Evolutionary conservation across 2,113 vertebrate species (phyloP), one percentile per base, ranked within the genome.

Genomic region (Podilymbus podiceps): DNA sequence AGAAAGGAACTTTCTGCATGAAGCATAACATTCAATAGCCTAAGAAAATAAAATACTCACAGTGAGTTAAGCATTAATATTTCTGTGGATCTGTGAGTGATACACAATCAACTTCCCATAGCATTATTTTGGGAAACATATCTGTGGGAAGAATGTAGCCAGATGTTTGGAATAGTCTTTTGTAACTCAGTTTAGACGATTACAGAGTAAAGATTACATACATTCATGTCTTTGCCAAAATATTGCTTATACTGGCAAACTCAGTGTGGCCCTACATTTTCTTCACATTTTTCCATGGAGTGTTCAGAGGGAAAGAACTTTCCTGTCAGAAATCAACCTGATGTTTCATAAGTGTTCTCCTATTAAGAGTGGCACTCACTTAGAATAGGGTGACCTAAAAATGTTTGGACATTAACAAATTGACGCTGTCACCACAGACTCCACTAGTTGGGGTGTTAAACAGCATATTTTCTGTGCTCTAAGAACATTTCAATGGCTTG

Each of bases 71-170:
- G 8, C 20, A 62, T 77, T 80, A 68, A n/a, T 76, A 92, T 85
- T 83, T 89, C 69, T 89, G 44, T 93, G 38, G 62, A 73, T 89
- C 44, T 62, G 47, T 58, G 42, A 95, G 64, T 66, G 84, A 77
- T 50, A 60, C 78, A 66, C 24, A 79, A 89, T 28, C 38, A 66
- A 17, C 50, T 94, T 96, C 87, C 40, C 66, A 40, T 77, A 77
- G 74, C n/a, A 62, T 85, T 90, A 90, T 90, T 88, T 88, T 83
- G 52, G 73, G 88, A 95, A 95, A 92, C 25, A 25, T 72, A 49
- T 89, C 82, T 87, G 73, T 89, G 88, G 88, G 92, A 96, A 95
- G 42, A 86, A 95, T 49, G 80, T 8, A 84, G 63, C n/a, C 77
- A 79, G 68, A 77, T 95, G 31, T 95, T 95, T 90, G 66, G 53